These are phyloP conservation scores for Orussus abietinus DNA, from an alignment of 1,140 invertebrate genomes.

Conservation along the genomic window DNA sequence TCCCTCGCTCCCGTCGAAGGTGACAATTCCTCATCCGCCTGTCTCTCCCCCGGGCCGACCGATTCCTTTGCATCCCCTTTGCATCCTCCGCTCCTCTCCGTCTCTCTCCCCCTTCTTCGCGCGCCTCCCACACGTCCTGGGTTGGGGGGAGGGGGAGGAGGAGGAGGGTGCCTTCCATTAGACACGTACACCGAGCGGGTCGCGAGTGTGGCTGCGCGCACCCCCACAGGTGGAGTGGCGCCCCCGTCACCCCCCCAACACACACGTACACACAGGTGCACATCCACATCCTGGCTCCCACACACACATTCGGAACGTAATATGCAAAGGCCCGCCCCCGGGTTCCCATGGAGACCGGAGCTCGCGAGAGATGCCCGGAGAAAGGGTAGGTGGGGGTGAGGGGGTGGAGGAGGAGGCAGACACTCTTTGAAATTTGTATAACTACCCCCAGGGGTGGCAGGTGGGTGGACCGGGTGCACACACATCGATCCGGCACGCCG, in stretches of 20 bases:
- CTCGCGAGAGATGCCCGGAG: slow-evolving; percentile 33
- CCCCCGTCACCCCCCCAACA: no score
- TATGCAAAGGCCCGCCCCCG: slow-evolving; percentile 49
- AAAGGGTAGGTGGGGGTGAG: slow-evolving; percentile 24
- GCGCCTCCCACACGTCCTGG: no score
- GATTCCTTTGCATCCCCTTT: no score
- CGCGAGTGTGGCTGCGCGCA: no score
- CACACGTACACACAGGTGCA: slow-evolving; percentile 32
- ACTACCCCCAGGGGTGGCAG: slow-evolving; percentile 47
- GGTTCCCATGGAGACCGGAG: slow-evolving; percentile 38
- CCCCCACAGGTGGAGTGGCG: no score
- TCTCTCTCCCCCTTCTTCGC: no score
- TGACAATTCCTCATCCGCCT: slow-evolving; percentile 47
- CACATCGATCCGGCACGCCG: slow-evolving; percentile 50
- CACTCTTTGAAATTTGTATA: slow-evolving; percentile 54
- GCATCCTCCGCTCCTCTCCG: no score
- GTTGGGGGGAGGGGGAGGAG: no score
- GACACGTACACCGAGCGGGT: no score
- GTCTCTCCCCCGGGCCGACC: no score
- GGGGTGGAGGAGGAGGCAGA: slow-evolving; percentile 34
- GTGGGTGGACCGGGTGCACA: slow-evolving; percentile 30
- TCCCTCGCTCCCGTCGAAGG: slow-evolving; percentile 27
- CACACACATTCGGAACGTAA: slow-evolving; percentile 48
- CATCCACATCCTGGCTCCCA: slow-evolving; percentile 46
- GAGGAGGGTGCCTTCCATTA: no score